A percentile compares a stretch with the other conserved stretches of the same genome.
Conservation (phyloP, 1,140 invertebrate species). For the Thalassaphorura encarpata region DNA sequence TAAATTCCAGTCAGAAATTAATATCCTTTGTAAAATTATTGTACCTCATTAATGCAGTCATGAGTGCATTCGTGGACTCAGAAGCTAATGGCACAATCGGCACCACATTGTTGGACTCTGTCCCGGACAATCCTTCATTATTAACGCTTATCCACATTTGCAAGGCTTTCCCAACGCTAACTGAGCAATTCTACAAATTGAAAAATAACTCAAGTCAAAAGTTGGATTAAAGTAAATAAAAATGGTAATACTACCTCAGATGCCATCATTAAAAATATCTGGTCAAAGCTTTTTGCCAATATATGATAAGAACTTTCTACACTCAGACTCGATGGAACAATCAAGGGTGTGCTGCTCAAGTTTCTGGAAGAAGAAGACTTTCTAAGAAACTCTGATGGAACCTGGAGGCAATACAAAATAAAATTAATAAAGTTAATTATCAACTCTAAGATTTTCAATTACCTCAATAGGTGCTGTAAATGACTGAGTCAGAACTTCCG, state of each 20-base stretch:
- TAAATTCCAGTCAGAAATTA: neutral
- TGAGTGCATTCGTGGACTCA: conserved; percentile 30
- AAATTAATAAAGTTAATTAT: neutral
- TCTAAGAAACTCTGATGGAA: conserved; percentile 16
- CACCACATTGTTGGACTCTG: conserved; percentile 26
- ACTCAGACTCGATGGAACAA: neutral
- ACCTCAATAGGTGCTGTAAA: conserved; percentile 21
- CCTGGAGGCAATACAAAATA: neutral
- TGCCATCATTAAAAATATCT: conserved; percentile 30
- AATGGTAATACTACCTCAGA: conserved; percentile 21
- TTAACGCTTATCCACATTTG: conserved; percentile 35
- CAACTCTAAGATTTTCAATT: neutral
- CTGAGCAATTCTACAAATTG: conserved; percentile 22
- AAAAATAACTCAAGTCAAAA: conserved; percentile 2
- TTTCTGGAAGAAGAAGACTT: no score
- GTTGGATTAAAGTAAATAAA: neutral
- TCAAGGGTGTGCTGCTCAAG: no score
- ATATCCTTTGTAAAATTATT: neutral
- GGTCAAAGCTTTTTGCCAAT: conserved; percentile 19
- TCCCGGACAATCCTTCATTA: conserved; percentile 14
- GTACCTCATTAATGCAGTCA: conserved; percentile 33
- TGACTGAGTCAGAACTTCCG: conserved; percentile 21
- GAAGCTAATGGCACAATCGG: conserved; percentile 31
- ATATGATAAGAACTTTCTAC: conserved; percentile 14
- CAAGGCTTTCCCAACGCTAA: conserved; percentile 32